Conservation (phyloP, 2,113 vertebrate species). For the Hirundichthys speculiger region DNA sequence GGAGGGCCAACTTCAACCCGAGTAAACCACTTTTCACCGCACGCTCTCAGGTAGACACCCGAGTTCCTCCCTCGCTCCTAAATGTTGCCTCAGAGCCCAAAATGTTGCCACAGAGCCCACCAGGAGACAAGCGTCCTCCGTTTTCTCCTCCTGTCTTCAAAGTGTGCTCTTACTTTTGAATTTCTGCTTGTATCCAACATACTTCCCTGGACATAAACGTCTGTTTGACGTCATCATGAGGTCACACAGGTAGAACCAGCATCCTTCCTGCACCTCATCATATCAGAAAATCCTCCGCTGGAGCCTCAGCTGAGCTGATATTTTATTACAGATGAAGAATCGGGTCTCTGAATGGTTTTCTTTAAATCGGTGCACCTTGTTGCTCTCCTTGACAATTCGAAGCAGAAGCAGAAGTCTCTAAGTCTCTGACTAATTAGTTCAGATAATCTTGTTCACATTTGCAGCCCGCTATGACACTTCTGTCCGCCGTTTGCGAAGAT, state of each 20-base stretch:
- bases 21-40: constrained; percentile 48
- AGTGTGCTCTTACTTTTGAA: not conserved
- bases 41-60: constrained; percentile 24
- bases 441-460: not conserved
- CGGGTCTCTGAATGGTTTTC: no score
- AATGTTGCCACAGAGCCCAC: not conserved
- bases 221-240: no score
- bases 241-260: no score
- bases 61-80: constrained; percentile 13
- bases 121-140: not conserved
- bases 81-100: constrained; percentile 34
- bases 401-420: no score
- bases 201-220: not conserved
- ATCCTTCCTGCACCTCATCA: no score
- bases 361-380: no score
- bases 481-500: not conserved
- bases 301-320: no score
- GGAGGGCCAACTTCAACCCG: constrained; percentile 61
- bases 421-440: not conserved
- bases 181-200: constrained; percentile 1
- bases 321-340: no score
- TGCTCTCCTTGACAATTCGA: no score
- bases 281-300: no score
- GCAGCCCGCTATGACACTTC: not conserved
- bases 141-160: not conserved